Evolutionary conservation across 2,113 vertebrate genomes (phyloP).

Genomic region (Oreocharis arfaki): DNA sequence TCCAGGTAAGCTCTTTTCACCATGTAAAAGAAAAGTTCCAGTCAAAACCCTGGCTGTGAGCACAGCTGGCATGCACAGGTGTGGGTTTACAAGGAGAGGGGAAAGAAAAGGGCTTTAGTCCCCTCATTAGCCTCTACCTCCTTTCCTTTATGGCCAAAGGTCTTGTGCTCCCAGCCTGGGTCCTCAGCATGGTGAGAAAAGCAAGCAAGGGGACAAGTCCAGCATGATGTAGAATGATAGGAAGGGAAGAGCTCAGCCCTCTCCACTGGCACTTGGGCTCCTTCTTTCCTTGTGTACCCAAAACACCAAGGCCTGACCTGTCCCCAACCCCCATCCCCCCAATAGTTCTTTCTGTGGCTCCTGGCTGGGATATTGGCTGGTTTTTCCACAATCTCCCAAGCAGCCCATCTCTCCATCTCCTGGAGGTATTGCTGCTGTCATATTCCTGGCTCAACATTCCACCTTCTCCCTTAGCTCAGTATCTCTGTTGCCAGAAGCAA

Average conservation of each 20-base stretch:
- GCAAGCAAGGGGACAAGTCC: neutral
- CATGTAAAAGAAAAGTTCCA: neutral
- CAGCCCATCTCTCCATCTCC: neutral
- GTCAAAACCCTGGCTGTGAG: neutral
- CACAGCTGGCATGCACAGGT: neutral
- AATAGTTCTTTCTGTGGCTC: neutral
- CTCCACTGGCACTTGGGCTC: neutral
- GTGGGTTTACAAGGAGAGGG: constrained; percentile 26
- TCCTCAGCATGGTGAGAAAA: neutral
- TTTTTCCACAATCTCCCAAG: neutral
- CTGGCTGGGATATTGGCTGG: neutral
- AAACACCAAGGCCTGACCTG: neutral
- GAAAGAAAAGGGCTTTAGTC: neutral
- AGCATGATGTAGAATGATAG: neutral
- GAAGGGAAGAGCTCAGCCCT: neutral
- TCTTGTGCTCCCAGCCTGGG: neutral
- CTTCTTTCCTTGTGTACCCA: neutral
- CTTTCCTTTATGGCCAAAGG: neutral
- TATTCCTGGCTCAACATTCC: neutral
- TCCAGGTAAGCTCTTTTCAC: neutral
- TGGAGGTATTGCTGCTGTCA: neutral
- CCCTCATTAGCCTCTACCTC: neutral
- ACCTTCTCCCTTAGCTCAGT: neutral
- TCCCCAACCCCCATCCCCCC: fast-evolving
- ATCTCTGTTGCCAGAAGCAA: neutral